Percentiles rank a stretch among this genome's conserved stretches.
Evolutionary conservation across 1,140 invertebrate species (phyloP).

Genomic region (Drosophila sp.): DNA sequence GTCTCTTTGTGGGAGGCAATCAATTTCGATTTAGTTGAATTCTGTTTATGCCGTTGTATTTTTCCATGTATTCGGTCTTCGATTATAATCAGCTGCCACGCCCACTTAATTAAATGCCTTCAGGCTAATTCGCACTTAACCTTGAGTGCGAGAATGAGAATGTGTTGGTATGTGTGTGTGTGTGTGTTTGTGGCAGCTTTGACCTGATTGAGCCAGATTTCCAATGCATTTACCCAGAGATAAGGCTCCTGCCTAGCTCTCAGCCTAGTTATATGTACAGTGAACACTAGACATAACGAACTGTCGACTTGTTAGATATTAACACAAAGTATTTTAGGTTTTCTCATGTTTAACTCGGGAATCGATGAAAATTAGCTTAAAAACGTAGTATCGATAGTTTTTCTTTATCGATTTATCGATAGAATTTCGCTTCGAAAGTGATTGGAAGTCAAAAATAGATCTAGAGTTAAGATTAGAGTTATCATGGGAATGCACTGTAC

Average conservation of each 20-base stretch:
- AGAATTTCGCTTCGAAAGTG: too few species aligned
- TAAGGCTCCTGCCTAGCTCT: conserved; percentile 41
- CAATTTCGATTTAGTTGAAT: conserved; percentile 71
- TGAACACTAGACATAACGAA: neutral
- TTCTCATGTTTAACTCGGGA: too few species aligned
- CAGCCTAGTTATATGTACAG: conserved; percentile 11
- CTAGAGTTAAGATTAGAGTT: too few species aligned
- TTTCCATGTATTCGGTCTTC: conserved; percentile 34
- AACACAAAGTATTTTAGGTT: too few species aligned
- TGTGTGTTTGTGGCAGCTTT: conserved; percentile 6
- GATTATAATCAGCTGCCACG: conserved; percentile 71
- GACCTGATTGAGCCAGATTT: conserved; percentile 43
- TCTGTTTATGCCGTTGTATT: conserved; percentile 56
- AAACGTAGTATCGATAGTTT: too few species aligned
- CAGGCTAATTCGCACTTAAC: conserved; percentile 56
- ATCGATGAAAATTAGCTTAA: too few species aligned
- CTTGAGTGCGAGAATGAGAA: conserved; percentile 26
- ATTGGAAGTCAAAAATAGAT: too few species aligned
- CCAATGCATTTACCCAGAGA: conserved; percentile 52
- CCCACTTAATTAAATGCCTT: conserved; percentile 71
- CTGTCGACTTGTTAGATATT: too few species aligned
- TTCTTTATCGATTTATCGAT: too few species aligned
- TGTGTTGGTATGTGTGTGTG: conserved; percentile 9
- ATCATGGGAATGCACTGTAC: too few species aligned
- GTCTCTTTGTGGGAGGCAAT: conserved; percentile 63